A percentile compares a stretch with the other conserved stretches of the same genome.
Evolutionary conservation across 2,113 vertebrate species (phyloP).

Genomic region (Pogonocichla stellata): DNA sequence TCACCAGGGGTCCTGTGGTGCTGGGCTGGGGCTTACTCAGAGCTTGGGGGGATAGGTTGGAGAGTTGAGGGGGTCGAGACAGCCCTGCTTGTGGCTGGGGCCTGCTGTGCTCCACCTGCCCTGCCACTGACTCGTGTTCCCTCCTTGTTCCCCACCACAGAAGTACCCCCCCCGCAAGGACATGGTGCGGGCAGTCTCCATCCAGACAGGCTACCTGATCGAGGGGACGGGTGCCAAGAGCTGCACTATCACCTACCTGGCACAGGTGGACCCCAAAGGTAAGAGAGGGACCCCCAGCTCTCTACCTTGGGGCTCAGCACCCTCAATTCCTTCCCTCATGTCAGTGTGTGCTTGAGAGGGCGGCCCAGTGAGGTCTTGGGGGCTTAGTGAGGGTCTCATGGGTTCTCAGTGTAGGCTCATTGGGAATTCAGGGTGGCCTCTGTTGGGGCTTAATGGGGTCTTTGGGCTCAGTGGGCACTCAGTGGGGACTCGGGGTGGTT

Average conservation of each 20-base stretch:
- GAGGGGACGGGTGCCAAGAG: slow-evolving; percentile 82
- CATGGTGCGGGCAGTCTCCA: slow-evolving; percentile 90
- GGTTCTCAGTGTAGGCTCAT: not conserved
- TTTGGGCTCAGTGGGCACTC: not conserved
- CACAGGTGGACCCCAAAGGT: slow-evolving; percentile 95
- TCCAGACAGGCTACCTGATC: slow-evolving; percentile 93
- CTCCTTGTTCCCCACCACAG: slow-evolving; percentile 61
- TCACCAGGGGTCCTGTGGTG: not conserved
- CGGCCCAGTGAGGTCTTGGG: not conserved
- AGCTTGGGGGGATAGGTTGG: not conserved
- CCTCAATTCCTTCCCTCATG: not conserved
- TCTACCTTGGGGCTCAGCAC: not conserved
- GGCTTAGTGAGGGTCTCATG: not conserved
- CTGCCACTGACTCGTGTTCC: not conserved
- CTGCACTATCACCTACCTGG: slow-evolving; percentile 91
- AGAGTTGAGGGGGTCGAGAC: not conserved
- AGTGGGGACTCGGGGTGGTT: not conserved
- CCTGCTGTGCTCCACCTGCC: not conserved
- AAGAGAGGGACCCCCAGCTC: not conserved
- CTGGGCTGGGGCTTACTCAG: not conserved
- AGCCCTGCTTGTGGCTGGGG: not conserved
- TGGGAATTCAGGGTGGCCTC: not conserved
- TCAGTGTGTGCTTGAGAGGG: not conserved
- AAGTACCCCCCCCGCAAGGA: slow-evolving; percentile 94
- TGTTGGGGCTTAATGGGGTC: not conserved